Evolutionary conservation across 37 sponge, comb jelly and placozoan genomes (phyloP).

Genomic region (Chondrosia reniformis): DNA sequence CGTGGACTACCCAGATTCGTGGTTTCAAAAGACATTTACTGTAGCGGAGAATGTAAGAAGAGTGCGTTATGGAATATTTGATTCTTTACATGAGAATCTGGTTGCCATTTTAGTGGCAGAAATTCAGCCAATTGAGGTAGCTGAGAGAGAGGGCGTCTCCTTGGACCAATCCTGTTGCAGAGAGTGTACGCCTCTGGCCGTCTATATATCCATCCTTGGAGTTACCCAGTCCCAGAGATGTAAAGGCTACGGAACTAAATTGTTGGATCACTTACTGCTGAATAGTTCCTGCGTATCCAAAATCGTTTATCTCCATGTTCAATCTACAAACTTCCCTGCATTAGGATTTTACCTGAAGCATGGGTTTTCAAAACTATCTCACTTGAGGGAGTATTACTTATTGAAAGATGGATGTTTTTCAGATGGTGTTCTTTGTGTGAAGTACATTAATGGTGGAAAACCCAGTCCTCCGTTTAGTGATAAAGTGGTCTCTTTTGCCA

Average conservation of each 20-base stretch:
- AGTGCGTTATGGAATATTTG: neutral
- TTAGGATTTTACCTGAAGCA: constrained; percentile 6
- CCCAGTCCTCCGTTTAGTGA: neutral
- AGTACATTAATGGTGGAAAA: constrained; percentile 20
- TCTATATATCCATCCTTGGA: constrained; percentile 1
- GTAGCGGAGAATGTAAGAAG: neutral
- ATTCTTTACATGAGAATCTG: neutral
- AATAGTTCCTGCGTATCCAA: neutral
- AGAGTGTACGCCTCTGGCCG: neutral
- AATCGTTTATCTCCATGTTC: constrained; percentile 15
- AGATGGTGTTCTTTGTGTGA: constrained; percentile 7
- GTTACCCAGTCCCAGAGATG: neutral
- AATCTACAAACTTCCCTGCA: neutral
- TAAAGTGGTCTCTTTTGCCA: too few relatives aligned
- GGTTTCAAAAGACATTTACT: constrained; percentile 6
- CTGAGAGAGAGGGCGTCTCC: neutral
- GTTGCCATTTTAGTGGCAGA: neutral
- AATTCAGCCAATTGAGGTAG: neutral
- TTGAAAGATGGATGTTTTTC: neutral
- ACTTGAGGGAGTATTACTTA: neutral
- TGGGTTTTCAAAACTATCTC: neutral
- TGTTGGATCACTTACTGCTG: neutral
- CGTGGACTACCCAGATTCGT: neutral
- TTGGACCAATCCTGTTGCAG: neutral
- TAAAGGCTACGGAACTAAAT: neutral